Conservation (phyloP, 92 coral and sea anemone species). For the Epizoanthus rinbou region DNA sequence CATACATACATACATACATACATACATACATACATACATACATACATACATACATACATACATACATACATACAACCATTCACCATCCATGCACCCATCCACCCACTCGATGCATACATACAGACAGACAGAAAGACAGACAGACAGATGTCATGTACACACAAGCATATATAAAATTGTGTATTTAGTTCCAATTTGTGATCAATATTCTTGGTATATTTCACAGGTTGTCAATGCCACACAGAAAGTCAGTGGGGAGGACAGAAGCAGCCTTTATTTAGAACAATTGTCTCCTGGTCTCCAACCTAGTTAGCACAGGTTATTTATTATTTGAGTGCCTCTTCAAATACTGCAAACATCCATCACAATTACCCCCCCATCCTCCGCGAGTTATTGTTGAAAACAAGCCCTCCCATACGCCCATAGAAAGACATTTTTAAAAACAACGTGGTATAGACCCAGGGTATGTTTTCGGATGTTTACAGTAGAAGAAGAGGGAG, state of each 20-base stretch:
- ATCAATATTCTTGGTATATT: too few species aligned
- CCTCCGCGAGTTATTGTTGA: constrained; percentile 14
- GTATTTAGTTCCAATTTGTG: too few species aligned
- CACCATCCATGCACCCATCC: too few species aligned
- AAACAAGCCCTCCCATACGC: neutral
- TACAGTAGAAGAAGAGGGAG: neutral
- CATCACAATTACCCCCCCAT: neutral
- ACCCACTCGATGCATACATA: too few species aligned
- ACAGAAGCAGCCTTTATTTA: constrained; percentile 7
- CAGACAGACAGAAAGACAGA: too few species aligned
- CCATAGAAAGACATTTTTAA: constrained; percentile 1
- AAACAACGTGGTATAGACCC: neutral
- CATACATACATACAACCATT: too few species aligned
- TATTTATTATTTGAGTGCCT: constrained; percentile 11
- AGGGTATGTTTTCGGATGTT: too few species aligned
- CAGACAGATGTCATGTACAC: too few species aligned
- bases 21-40: too few species aligned
- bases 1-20: too few species aligned
- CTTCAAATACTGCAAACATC: constrained; percentile 22
- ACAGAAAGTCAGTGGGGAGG: constrained; percentile 20
- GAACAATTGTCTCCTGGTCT: neutral
- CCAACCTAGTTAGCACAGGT: constrained; percentile 16
- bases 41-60: too few species aligned
- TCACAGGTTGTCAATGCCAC: constrained; percentile 17
- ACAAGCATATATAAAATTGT: too few species aligned